phyloP scores from a whole-genome alignment of 2,888 invertebrate genomes.

The Tiliacea aurago region DNA sequence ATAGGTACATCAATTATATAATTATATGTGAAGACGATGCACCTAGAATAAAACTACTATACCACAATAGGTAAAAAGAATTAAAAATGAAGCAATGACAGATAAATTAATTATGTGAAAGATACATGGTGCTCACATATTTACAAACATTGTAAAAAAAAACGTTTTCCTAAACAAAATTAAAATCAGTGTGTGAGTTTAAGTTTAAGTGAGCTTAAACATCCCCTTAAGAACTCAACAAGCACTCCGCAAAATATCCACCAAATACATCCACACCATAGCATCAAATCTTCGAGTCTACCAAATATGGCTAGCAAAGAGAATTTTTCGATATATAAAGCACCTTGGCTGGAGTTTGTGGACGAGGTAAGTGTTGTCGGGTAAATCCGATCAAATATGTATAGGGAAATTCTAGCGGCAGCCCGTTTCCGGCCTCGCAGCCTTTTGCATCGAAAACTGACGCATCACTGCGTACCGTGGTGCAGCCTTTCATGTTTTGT shows the following conservation, averaged over 20 bases:
- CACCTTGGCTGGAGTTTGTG: constrained; percentile 75
- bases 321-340: constrained; percentile 75
- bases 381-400: constrained; percentile 84
- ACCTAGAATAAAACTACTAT: too few species aligned
- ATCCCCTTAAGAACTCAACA: background rate
- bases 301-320: constrained; percentile 64
- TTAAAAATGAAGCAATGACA: too few species aligned
- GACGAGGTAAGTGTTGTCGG: constrained; percentile 77
- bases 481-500: constrained; percentile 58
- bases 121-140: too few species aligned
- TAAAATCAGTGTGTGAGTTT: too few species aligned
- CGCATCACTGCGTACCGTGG: constrained; percentile 71
- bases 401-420: constrained; percentile 77
- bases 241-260: constrained; percentile 24
- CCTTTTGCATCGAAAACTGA: constrained; percentile 74
- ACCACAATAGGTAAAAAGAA: too few species aligned
- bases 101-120: too few species aligned
- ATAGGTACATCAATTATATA: too few species aligned
- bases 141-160: too few species aligned
- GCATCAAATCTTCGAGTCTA: constrained; percentile 44
- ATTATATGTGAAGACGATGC: too few species aligned
- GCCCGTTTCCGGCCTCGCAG: constrained; percentile 71
- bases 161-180: too few species aligned
- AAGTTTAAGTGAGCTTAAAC: too few species aligned
- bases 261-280: constrained; percentile 31